phyloP scores from a whole-genome alignment of 2,888 invertebrate genomes.

The Buathra laborator region DNA sequence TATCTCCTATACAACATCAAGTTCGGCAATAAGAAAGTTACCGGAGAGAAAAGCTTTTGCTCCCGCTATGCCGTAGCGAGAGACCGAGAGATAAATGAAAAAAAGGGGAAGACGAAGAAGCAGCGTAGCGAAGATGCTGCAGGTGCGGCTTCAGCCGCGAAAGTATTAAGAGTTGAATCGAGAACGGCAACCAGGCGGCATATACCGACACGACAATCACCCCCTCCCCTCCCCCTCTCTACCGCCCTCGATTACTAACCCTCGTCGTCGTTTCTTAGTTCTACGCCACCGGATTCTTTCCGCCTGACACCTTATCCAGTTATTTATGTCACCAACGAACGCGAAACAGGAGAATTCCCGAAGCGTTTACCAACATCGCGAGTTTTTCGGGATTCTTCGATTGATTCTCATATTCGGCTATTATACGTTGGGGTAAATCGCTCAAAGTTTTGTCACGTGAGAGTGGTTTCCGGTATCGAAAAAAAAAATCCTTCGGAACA shows the following conservation, averaged over 20 bases:
- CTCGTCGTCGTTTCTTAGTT: slow-evolving; percentile 51
- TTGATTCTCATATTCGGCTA: slow-evolving; percentile 64
- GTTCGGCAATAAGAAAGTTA: slow-evolving; percentile 84
- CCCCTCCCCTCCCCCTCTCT: neutral
- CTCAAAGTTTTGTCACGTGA: neutral
- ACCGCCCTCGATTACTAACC: slow-evolving; percentile 27
- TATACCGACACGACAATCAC: slow-evolving; percentile 61
- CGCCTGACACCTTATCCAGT: slow-evolving; percentile 78
- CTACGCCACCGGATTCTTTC: slow-evolving; percentile 54
- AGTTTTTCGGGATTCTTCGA: slow-evolving; percentile 43
- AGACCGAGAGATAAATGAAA: slow-evolving; percentile 60
- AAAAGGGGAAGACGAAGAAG: slow-evolving; percentile 50
- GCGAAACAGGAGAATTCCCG: slow-evolving; percentile 48
- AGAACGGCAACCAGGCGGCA: slow-evolving; percentile 67
- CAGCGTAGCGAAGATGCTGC: slow-evolving; percentile 62
- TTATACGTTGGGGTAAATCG: neutral
- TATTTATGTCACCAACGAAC: slow-evolving; percentile 78
- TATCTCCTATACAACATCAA: slow-evolving; percentile 73
- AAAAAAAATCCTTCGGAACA: neutral
- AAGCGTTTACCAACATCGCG: neutral
- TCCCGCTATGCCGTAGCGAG: slow-evolving; percentile 24
- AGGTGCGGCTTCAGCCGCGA: slow-evolving; percentile 74
- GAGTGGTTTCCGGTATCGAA: neutral
- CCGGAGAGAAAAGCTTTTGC: slow-evolving; percentile 28
- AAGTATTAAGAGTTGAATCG: slow-evolving; percentile 82